Evolutionary conservation across 2,888 invertebrate species (phyloP), one percentile per base, ranked within the genome.

Genomic region (Ophraella communa): DNA sequence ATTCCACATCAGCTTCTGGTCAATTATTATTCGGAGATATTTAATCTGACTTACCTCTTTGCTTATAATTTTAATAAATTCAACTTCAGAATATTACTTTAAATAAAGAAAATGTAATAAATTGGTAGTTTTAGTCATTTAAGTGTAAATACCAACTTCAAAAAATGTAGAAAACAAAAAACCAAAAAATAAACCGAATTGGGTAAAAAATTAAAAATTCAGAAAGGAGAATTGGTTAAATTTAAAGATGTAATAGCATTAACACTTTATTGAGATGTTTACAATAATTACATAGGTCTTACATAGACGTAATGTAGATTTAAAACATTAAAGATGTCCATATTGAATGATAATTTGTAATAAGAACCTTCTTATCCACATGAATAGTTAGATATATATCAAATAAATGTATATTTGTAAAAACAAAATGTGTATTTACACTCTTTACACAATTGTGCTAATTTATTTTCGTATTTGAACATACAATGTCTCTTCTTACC

Each of bases 381-480:
- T 74, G 76, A 75, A 76, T 74, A 75, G 72, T 80, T 78, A 80
- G 79, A n/a, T n/a, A 80, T 79, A 77, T 73, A 79, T 74, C 74
- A 77, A 78, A 72, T 74, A 76, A 76, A 73, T 73, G 68, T 70
- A 72, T 73, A 68, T 70, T 75, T 71, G 70, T 74, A 76, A 74
- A 73, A n/a, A n/a, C n/a, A n/a, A 52, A 57, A 54, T 69, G 79
- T 79, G 79, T 79, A 79, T 79, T 56, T 79, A 79, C 79, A 79
- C 66, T 76, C 71, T 76, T 69, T 78, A 79, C 78, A 79, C 64
- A 70, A 69, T 71, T 73, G 75, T 76, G 75, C 73, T 71, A 71
- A 33, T 20, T 23, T 27, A 42, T 27, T 7, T n/a, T n/a, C n/a
- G n/a, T n/a, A n/a, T n/a, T 11, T 21, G 42, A 14, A 39, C 23